These are phyloP conservation scores for Chondrosia reniformis DNA, from an alignment of 37 sponge, comb jelly and placozoan genomes.

Conservation along the genomic window DNA sequence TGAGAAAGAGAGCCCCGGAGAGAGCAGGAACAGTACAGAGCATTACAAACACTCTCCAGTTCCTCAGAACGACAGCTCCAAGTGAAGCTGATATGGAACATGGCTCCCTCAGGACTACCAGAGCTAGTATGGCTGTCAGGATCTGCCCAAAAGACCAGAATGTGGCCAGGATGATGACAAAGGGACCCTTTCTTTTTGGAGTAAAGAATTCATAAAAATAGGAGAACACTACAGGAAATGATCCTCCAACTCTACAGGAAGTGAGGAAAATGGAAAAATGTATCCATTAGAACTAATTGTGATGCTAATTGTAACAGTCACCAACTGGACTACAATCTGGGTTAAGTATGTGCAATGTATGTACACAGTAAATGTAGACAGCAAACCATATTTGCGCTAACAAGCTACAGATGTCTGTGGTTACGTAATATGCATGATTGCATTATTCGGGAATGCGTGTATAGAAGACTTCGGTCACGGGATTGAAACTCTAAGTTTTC, in stretches of 20 bases:
- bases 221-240: slow-evolving; percentile 83
- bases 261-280: neutral
- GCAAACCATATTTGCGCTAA: too few relatives aligned
- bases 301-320: too few relatives aligned
- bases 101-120: slow-evolving; percentile 31
- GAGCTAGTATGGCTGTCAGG: slow-evolving; percentile 60
- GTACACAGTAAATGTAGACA: too few relatives aligned
- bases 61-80: slow-evolving; percentile 39
- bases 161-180: slow-evolving; percentile 61
- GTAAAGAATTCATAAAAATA: slow-evolving; percentile 84
- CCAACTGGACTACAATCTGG: too few relatives aligned
- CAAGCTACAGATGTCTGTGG: too few relatives aligned
- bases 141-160: slow-evolving; percentile 82
- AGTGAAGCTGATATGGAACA: neutral
- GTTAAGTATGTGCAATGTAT: too few relatives aligned
- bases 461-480: too few relatives aligned
- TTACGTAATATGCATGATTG: too few relatives aligned
- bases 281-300: neutral
- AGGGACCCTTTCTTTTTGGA: slow-evolving; percentile 39
- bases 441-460: too few relatives aligned
- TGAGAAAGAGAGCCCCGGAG: slow-evolving; percentile 43
- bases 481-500: too few relatives aligned
- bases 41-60: slow-evolving; percentile 76
- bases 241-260: slow-evolving; percentile 72
- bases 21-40: slow-evolving; percentile 74